These are phyloP conservation scores for Anhinga anhinga DNA, from an alignment of 2,113 vertebrate species.

Conservation along the genomic window DNA sequence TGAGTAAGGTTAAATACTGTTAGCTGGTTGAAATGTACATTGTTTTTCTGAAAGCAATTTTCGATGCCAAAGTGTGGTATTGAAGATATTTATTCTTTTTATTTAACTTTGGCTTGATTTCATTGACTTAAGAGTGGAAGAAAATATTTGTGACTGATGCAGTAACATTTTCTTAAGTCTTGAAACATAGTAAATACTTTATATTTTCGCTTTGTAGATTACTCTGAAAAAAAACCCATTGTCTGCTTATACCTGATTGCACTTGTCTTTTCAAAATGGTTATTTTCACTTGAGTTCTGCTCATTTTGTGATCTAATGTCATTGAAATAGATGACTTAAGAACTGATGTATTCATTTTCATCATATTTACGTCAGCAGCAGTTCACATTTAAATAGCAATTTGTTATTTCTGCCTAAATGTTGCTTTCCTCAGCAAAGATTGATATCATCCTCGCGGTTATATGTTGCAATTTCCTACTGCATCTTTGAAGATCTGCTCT, in stretches of 20 bases:
- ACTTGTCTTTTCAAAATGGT: background rate
- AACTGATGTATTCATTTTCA: background rate
- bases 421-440: background rate
- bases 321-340: conserved; percentile 1
- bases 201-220: background rate
- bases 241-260: background rate
- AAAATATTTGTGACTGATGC: background rate
- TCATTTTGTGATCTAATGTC: background rate
- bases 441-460: background rate
- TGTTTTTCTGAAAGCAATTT: background rate
- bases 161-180: background rate
- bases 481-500: background rate
- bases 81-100: background rate
- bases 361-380: background rate
- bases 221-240: background rate
- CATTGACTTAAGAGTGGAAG: background rate
- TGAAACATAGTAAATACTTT: background rate
- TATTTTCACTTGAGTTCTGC: background rate
- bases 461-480: background rate
- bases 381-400: background rate
- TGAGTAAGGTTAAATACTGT: background rate
- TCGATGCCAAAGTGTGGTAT: fast-evolving
- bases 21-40: background rate
- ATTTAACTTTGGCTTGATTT: background rate
- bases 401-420: background rate